Percentiles rank a stretch among this genome's conserved stretches.
phyloP scores from a whole-genome alignment of 2,888 invertebrate species.

The Drosophila algonquin region DNA sequence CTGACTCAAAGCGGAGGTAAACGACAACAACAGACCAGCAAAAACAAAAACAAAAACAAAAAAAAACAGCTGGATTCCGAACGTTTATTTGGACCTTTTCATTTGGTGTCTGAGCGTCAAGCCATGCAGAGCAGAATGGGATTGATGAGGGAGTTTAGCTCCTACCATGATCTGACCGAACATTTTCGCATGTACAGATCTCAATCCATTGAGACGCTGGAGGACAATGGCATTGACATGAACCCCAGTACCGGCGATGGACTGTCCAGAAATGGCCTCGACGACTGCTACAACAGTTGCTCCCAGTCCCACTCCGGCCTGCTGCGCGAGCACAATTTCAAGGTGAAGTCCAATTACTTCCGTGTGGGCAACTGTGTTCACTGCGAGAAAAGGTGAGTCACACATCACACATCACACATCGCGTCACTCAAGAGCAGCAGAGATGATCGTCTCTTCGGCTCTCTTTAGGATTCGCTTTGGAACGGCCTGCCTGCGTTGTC shows the following conservation, averaged over 20 bases:
- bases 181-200: conserved; percentile 55
- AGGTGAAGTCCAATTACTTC: conserved; percentile 61
- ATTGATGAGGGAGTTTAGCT: conserved; percentile 60
- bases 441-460: background rate
- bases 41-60: background rate
- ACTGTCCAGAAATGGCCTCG: conserved; percentile 35
- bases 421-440: too few relatives aligned
- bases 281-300: conserved; percentile 37
- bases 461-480: conserved; percentile 60
- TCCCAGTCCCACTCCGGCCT: conserved; percentile 44
- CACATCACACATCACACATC: background rate
- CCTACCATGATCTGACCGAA: conserved; percentile 60
- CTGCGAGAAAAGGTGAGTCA: conserved; percentile 65
- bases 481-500: conserved; percentile 57
- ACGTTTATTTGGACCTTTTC: conserved; percentile 13
- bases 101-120: conserved; percentile 39
- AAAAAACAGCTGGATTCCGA: conserved; percentile 43
- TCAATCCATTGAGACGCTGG: conserved; percentile 65
- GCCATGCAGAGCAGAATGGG: conserved; percentile 53
- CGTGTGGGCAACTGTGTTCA: conserved; percentile 70
- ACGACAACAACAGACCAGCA: conserved; percentile 1
- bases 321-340: conserved; percentile 64
- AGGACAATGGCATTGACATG: conserved; percentile 55
- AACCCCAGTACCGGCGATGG: conserved; percentile 62
- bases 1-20: conserved; percentile 30